Percentiles rank a stretch among this genome's conserved stretches.
Evolutionary conservation across 2,888 invertebrate genomes (phyloP).

Genomic region (Orthosia gothica): DNA sequence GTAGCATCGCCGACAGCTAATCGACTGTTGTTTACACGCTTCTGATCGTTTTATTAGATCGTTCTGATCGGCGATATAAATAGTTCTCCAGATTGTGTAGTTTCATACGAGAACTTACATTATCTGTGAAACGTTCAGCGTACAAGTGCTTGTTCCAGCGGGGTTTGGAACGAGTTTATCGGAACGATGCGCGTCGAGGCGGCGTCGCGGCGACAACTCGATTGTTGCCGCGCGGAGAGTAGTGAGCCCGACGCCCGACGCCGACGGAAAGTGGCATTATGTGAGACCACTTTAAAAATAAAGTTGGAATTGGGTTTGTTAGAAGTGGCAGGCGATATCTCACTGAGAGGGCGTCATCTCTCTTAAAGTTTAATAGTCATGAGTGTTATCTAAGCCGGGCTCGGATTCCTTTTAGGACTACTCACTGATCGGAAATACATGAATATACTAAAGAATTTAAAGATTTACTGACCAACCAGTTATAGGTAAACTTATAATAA

Average conservation of each 20-base stretch:
- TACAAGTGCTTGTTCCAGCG: background rate
- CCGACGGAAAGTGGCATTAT: background rate
- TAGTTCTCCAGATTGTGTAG: conserved; percentile 10
- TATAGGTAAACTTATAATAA: background rate
- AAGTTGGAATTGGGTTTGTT: conserved; percentile 11
- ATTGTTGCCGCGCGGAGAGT: background rate
- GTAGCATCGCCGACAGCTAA: conserved; percentile 12
- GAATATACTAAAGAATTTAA: background rate
- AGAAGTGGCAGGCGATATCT: background rate
- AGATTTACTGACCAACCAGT: background rate
- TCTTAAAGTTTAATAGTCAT: background rate
- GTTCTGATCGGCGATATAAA: conserved; percentile 10
- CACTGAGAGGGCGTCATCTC: background rate
- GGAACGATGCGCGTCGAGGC: background rate
- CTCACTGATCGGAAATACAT: background rate
- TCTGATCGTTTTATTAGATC: conserved; percentile 23
- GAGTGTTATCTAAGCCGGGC: background rate
- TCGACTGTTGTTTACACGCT: background rate
- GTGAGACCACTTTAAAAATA: conserved; percentile 17
- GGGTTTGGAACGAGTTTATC: background rate
- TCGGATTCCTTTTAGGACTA: background rate
- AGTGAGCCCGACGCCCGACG: background rate
- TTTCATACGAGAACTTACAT: background rate
- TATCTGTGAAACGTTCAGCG: conserved; percentile 12
- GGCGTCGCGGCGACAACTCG: background rate